A percentile compares a stretch with the other conserved stretches of the same genome.
These are phyloP conservation scores for Charadrius vociferus DNA, from an alignment of 2,113 vertebrate genomes.

Conservation along the genomic window DNA sequence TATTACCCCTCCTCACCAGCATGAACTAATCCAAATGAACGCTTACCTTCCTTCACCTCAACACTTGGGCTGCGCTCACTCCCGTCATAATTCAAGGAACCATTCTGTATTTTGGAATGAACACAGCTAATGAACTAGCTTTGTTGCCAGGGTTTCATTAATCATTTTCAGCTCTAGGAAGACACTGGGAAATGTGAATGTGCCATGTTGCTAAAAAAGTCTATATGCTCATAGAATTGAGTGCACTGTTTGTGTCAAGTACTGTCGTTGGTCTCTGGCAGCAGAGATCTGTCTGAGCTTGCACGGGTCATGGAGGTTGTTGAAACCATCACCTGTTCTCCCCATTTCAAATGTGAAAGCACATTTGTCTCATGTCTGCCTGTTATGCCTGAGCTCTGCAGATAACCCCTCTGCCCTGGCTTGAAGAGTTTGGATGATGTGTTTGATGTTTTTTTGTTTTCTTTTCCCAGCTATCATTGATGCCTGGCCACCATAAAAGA, in stretches of 20 bases:
- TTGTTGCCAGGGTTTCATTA: conserved; percentile 2
- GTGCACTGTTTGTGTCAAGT: not conserved
- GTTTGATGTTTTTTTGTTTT: not conserved
- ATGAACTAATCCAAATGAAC: not conserved
- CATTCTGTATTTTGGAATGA: not conserved
- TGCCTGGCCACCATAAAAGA: not conserved
- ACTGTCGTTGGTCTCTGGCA: not conserved
- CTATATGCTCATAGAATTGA: not conserved
- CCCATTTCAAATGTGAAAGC: not conserved
- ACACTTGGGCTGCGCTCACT: not conserved
- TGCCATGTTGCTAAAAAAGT: not conserved
- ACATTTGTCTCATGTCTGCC: not conserved
- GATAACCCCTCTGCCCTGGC: not conserved
- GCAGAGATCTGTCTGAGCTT: not conserved
- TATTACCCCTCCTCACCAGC: not conserved
- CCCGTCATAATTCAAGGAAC: not conserved
- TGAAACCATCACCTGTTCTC: not conserved
- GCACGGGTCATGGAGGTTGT: not conserved
- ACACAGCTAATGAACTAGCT: not conserved
- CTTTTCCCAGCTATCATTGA: not conserved
- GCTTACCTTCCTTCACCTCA: not conserved
- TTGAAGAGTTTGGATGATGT: not conserved
- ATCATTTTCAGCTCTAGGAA: not conserved
- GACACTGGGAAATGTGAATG: not conserved
- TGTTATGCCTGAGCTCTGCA: not conserved